Evolutionary conservation across 2,113 vertebrate species (phyloP).

Genomic region (Elephas maximus): DNA sequence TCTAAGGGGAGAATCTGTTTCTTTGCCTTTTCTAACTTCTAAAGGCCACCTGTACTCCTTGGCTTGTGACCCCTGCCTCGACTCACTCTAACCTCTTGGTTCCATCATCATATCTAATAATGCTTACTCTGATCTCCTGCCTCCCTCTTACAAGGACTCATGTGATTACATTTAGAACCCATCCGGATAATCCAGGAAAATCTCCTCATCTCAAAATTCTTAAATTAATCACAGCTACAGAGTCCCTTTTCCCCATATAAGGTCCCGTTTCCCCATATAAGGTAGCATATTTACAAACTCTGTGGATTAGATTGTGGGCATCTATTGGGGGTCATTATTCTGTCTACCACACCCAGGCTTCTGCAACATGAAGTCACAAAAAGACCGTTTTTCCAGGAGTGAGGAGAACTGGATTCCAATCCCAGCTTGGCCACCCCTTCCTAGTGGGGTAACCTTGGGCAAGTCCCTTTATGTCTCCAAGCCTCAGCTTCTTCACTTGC

Average conservation of each 20-base stretch:
- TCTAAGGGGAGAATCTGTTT: neutral
- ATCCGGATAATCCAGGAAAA: slow-evolving; percentile 11
- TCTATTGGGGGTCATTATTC: neutral
- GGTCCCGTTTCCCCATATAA: neutral
- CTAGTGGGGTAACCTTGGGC: neutral
- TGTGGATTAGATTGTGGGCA: no score
- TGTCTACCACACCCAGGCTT: neutral
- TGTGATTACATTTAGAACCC: neutral
- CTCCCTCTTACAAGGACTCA: neutral
- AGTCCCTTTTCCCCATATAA: neutral
- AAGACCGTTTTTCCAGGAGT: neutral
- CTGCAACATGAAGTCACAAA: neutral
- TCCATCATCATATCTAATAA: slow-evolving; percentile 25
- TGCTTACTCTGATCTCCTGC: neutral
- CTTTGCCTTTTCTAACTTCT: neutral
- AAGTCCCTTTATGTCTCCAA: neutral
- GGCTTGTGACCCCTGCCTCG: neutral
- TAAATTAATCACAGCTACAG: neutral
- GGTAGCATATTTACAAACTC: neutral
- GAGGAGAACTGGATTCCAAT: slow-evolving; percentile 6
- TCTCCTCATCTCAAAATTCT: neutral
- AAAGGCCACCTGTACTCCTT: neutral
- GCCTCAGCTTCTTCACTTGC: neutral
- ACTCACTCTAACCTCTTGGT: neutral
- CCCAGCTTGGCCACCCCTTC: neutral